These are phyloP conservation scores for Pseudonaja textilis DNA, from an alignment of 2,113 vertebrate species.

Conservation along the genomic window DNA sequence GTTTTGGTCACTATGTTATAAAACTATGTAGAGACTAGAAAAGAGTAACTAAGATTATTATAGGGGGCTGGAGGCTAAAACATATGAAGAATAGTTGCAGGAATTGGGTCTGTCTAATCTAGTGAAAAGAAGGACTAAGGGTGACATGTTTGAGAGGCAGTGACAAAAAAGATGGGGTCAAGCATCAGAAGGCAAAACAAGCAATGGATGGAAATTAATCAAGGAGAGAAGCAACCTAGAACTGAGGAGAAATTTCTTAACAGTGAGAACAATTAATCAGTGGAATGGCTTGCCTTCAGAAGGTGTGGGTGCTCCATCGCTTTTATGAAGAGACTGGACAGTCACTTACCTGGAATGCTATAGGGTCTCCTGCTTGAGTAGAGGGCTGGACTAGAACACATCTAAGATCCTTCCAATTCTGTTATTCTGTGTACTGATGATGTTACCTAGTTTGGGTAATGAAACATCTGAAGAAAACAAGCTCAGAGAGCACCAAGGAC, in stretches of 20 bases:
- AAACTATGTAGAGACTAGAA: not conserved
- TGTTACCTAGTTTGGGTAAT: not conserved
- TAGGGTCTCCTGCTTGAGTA: not conserved
- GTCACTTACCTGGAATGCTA: not conserved
- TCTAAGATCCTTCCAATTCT: not conserved
- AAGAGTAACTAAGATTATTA: not conserved
- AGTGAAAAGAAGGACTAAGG: not conserved
- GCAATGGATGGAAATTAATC: not conserved
- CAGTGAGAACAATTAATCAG: not conserved
- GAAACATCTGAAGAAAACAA: not conserved
- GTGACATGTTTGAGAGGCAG: not conserved
- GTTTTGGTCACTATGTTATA: not conserved
- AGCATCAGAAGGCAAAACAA: not conserved
- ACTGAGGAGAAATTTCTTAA: not conserved
- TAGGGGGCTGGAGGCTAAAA: not conserved
- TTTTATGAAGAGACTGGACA: not conserved
- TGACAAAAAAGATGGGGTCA: not conserved
- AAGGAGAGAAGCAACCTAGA: not conserved
- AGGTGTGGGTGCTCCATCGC: too few relatives aligned
- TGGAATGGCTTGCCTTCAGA: not conserved
- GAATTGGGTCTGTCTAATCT: not conserved
- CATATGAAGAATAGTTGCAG: not conserved
- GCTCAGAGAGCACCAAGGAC: not conserved
- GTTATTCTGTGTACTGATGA: not conserved
- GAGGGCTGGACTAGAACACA: not conserved